Evolutionary conservation across 1,140 invertebrate species (phyloP), one percentile per base, ranked within the genome.

Genomic region (Phocides pigmalion): DNA sequence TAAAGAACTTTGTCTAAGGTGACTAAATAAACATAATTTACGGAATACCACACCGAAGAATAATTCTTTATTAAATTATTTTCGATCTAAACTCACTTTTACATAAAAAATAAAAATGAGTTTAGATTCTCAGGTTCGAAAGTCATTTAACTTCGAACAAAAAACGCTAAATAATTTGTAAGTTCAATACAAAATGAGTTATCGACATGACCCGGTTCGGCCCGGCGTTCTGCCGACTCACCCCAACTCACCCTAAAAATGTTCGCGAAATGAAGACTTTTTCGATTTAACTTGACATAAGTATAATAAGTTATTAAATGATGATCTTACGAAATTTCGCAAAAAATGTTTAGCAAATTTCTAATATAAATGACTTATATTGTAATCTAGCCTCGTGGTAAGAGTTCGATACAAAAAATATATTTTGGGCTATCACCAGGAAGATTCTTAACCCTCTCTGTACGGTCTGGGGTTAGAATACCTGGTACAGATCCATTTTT

Each of bases 181-280:
- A 61, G 44, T 49, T 61, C 58, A 61, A 61, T 61, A 61, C 58
- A 49, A 61, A 61, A 49, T 61, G 58, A 61, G 58, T 61, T 61
- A 61, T 61, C 44, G 58, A 65, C 65, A 25, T 68, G 68, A 70
- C 68, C 68, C 59, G 70, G 62, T 70, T 74, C 42, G 15, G 17
- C 25, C 16, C 42, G 17, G 16, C 28, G 14, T 61, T 49, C 2
- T 49, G 58, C 46, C 32, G 58, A 49, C 28, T 61, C 58, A 59
- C 42, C 16, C 42, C 44, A 16, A 22, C 16, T 53, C 28, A 20
- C 28, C 44, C 28, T 25, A 47, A 47, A 39, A 59, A 47, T 61
- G 12, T 61, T 61, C 44, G 56, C 56, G n/a, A 49, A 61, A 61
- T 61, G 58, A 61, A 49, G 44, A 61, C 25, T 61, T 61, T 59